Evolutionary conservation across 1,140 invertebrate genomes (phyloP), one percentile per base, ranked within the genome.

Genomic region (Drosophila nikananu): DNA sequence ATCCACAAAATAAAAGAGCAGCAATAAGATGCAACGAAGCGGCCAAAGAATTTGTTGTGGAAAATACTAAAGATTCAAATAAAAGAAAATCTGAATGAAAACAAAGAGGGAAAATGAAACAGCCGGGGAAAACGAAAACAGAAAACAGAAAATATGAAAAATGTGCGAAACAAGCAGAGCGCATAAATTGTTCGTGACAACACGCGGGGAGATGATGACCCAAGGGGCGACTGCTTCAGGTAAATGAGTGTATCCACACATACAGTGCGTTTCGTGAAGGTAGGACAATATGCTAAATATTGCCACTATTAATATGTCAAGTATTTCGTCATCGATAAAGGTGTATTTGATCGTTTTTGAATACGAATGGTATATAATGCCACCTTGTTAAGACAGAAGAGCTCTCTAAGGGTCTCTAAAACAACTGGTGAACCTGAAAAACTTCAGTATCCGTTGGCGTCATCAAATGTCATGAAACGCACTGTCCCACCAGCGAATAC

Each of bases 121-220:
- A 44, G 32, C 60, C 6, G 30, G n/a, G 37, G 48, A 7, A 77
- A 66, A 64, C 37, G 52, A 7, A 77, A 64, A 59, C 19, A n/a
- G 41, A 79, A 83, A 58, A 72, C 52, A 37, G 63, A 64, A 80
- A 61, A 75, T 32, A 84, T 84, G 73, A 84, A 77, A 84, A 77
- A 84, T 84, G 81, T 84, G 81, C 72, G 81, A 84, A 84, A 77
- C 55, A 70, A 68, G 81, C 81, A 65, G 75, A 68, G 66, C 72
- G 65, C 65, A 65, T 70, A 84, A 84, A 84, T 80, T 75, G 81
- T 73, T 84, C 49, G 81, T 83, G 73, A 84, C 81, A 84, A 83
- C 48, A 37, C 51, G 30, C 51, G 30, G 49, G 32, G 62, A n/a
- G 41, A 30, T 42, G 54, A 30, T 37, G 27, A 44, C 63, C 41